These are phyloP conservation scores for Tautogolabrus adspersus DNA, from an alignment of 2,113 vertebrate species.

Conservation along the genomic window DNA sequence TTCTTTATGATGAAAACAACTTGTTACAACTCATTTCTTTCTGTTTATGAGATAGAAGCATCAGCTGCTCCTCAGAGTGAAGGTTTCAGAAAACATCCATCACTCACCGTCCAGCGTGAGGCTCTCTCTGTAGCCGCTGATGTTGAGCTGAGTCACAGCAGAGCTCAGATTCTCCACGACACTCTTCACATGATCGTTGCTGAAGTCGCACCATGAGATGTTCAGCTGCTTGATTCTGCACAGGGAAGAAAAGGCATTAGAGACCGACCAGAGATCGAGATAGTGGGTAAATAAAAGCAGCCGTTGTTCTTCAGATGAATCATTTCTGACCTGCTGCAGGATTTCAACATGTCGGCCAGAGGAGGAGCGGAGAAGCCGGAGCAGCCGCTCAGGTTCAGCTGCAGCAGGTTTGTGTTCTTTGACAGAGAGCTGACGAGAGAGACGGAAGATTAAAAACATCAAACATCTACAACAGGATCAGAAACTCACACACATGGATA, in stretches of 20 bases:
- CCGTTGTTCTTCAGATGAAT: not conserved
- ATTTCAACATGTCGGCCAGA: conserved; percentile 83
- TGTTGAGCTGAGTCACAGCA: conserved; percentile 87
- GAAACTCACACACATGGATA: not conserved
- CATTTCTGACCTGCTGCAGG: conserved; percentile 84
- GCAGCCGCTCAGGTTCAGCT: conserved; percentile 92
- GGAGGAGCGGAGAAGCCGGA: conserved; percentile 86
- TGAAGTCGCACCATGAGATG: conserved; percentile 93
- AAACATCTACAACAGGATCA: not conserved
- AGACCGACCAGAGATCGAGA: not conserved
- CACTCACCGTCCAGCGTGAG: conserved; percentile 86
- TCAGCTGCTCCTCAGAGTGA: too few species aligned
- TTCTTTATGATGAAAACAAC: too few species aligned
- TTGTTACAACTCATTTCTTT: too few species aligned
- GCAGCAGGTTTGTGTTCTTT: conserved; percentile 83
- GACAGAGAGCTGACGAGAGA: conserved; percentile 83
- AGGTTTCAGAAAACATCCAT: too few species aligned
- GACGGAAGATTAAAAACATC: not conserved
- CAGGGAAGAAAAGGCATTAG: not conserved
- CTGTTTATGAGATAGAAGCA: too few species aligned
- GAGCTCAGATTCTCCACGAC: conserved; percentile 81
- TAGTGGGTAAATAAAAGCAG: not conserved
- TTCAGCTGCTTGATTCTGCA: conserved; percentile 89
- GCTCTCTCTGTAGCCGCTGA: conserved; percentile 94
- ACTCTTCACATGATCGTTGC: conserved; percentile 83